Base-by-base conservation (phyloP, 2,113 vertebrate genomes). In the Alexandromys fortis region DNA sequence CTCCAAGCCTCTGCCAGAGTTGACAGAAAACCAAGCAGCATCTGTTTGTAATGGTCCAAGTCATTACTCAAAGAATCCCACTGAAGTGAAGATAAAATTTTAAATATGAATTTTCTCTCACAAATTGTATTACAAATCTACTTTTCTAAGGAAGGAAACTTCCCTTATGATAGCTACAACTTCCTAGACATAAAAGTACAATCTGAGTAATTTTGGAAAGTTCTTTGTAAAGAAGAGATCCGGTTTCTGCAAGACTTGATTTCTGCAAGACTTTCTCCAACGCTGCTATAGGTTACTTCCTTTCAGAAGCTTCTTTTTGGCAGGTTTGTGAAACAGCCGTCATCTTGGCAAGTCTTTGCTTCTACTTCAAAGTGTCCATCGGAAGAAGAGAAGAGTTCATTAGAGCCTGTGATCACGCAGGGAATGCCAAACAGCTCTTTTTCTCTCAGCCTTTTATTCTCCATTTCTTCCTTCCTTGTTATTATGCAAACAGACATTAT, bases 401-500 rank as follows among this genome's bases (percentile, higher is more conserved):
- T 94, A 96, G 81, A 89, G 90, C 63, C 94, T 93, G 45, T 24
- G 73, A 89, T 73, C n/a, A 19, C 38, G 87, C 47, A 82, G 28
- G 90, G 55, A 28, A 67, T 90, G 49, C 22, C 77, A 73, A 96
- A 83, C 47, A 82, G 30, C 65, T 86, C 42, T 72, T 95, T 95
- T 89, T 76, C n/a, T 87, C 90, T 65, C 68, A 58, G 96, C 86
- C 88, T 97, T 97, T 94, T 82, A 96, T 97, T 87, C 45, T n/a
- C 78, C 42, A 70, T 75, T 52, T 42, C 89, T 55, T 90, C 42
- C 75, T 63, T 52, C 94, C 85, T 94, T 97, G 88, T 95, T 78
- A 97, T 96, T 96, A 94, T 90, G 30, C 75, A 97, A 97, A 94
- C 79, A 63, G 89, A 89, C 89, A 89, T 86, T 22, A 61, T 96